These are phyloP conservation scores for Vireo griseus DNA, from an alignment of 2,797 vertebrate genomes.

Conservation along the genomic window DNA sequence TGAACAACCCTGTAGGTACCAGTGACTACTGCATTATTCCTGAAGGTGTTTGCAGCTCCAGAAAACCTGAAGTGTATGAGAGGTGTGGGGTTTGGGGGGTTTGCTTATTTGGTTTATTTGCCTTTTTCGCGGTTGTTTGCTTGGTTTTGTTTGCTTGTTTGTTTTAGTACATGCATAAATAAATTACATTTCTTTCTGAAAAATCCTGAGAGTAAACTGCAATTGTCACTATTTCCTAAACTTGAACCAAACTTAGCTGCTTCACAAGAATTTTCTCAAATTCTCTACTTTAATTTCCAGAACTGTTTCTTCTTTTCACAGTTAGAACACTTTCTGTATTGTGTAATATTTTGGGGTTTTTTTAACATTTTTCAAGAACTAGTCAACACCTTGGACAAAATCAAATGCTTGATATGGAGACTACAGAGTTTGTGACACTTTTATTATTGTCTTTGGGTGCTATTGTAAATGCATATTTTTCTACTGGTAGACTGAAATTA, in stretches of 20 bases:
- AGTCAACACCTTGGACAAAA: background rate
- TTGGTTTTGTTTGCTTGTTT: background rate
- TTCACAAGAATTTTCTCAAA: background rate
- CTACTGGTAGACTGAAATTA: background rate
- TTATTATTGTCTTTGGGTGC: background rate
- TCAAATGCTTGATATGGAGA: background rate
- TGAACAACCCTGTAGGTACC: background rate
- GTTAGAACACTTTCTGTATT: background rate
- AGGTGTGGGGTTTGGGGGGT: background rate
- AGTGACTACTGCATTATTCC: background rate
- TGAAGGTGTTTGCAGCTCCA: background rate
- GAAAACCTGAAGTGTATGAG: background rate
- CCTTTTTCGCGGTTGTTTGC: accelerated
- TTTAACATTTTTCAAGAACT: background rate
- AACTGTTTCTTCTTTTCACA: background rate
- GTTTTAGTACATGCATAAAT: background rate
- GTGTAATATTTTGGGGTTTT: accelerated
- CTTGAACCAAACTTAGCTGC: background rate
- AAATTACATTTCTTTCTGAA: background rate
- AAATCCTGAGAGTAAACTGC: background rate
- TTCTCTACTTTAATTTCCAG: background rate
- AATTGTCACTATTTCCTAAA: background rate
- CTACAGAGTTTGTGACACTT: background rate
- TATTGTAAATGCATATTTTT: background rate
- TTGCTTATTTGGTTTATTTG: background rate